Base-by-base conservation (phyloP, 2,888 invertebrate genomes). In the Cristatella mucedo region DNA sequence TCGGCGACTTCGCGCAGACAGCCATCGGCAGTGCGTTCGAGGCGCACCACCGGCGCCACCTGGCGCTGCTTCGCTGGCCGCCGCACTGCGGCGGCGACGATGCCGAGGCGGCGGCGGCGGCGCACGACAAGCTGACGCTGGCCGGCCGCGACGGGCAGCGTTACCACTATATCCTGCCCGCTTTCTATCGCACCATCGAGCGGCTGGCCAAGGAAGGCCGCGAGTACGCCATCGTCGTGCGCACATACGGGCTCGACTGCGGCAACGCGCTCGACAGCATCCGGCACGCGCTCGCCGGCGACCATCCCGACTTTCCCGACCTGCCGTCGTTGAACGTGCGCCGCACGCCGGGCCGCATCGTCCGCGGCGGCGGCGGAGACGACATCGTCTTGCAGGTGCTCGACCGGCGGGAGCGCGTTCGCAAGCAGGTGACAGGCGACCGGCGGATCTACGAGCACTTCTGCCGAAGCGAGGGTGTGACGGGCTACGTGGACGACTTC, bases 131-230 rank as follows among this genome's bases (percentile, higher is more conserved):
- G 22, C 53, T 37, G 13, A 42, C 30, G 20, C 22, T 36, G 19
- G 11, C n/a, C 32, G 42, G 40, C 13, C 29, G 18, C 37, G 34
- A 44, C 21, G 41, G 30, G 4, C 37, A 40, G 7, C 22, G 48
- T 4, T 64, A 63, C 43, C 62, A 63, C 46, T 62, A 63, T 43
- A 52, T 63, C 20, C 48, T 64, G 3, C 62, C 62, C 1, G 55
- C 61, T 2, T 53, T 63, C 21, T 59, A 61, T 41, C 51, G 53
- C 32, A 50, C 59, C 3, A 49, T 64, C 21, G 46, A 53, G 29
- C 40, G 52, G 33, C 51, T 64, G 1, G 43, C 46, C 18, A 46
- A 53, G 37, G 41, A 47, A 1, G 44, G 48, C 16, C 45, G 63
- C 20, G 56, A 61, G 31, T 63, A 59, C 43, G 48, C 55, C 16